A percentile compares a stretch with the other conserved stretches of the same genome.
phyloP scores from a whole-genome alignment of 2,113 vertebrate genomes.

The Chaetodon auriga region DNA sequence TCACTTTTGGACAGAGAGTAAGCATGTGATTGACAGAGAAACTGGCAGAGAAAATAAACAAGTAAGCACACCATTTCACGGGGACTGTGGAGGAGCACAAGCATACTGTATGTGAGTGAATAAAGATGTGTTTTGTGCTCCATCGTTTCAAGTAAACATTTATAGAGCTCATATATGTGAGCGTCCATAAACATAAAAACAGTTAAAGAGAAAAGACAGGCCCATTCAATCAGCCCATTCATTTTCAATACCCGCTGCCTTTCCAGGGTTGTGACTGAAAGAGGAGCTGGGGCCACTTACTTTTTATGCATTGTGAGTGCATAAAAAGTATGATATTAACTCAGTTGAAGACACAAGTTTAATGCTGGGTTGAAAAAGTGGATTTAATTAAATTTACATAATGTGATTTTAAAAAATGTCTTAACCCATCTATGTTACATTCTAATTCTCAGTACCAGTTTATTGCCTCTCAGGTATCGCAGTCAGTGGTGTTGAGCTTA shows the following conservation, averaged over 20 bases:
- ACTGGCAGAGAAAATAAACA: slow-evolving; percentile 34
- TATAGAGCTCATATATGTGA: background rate
- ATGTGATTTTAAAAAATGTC: background rate
- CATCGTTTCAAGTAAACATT: background rate
- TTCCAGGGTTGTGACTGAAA: background rate
- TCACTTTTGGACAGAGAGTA: slow-evolving; percentile 35
- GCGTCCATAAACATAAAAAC: background rate
- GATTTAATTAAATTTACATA: background rate
- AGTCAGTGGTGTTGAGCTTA: background rate
- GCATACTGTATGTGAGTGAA: slow-evolving; percentile 14
- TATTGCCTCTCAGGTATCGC: background rate
- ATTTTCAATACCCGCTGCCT: background rate
- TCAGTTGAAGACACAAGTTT: background rate
- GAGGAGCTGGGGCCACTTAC: background rate
- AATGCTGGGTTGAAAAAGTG: background rate
- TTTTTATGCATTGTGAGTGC: background rate
- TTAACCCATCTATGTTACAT: background rate
- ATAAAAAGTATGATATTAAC: background rate
- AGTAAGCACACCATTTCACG: background rate
- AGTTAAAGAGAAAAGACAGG: background rate
- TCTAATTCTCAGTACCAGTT: background rate
- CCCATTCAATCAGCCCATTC: background rate
- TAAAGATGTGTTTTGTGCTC: slow-evolving; percentile 6
- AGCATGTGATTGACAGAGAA: slow-evolving; percentile 45
- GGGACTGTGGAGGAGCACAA: background rate